Evolutionary conservation across 2,888 invertebrate species (phyloP).

Genomic region (Stramonita haemastoma): DNA sequence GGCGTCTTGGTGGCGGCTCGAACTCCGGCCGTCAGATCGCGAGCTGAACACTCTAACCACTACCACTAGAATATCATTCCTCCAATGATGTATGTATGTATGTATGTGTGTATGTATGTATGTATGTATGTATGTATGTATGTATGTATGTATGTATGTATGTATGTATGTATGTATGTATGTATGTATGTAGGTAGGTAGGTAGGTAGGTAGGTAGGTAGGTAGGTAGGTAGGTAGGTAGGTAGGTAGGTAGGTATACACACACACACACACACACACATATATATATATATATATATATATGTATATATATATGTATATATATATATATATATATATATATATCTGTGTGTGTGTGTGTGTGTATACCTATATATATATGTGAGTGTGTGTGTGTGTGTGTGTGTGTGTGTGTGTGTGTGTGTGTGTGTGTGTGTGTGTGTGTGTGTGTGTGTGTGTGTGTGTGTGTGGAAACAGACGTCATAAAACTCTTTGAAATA

Average conservation of each 20-base stretch:
- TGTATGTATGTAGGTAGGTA: not conserved
- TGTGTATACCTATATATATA: too few species aligned
- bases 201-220: too few species aligned
- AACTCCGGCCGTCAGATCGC: too few species aligned
- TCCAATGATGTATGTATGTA: not conserved
- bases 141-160: not conserved
- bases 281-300: not conserved
- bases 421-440: not conserved
- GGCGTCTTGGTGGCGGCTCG: too few species aligned
- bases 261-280: too few species aligned
- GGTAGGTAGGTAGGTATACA: too few species aligned
- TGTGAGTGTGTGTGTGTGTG: not conserved
- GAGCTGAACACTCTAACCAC: too few species aligned
- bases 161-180: not conserved
- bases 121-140: not conserved
- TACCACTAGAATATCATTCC: too few species aligned
- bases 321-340: too few species aligned
- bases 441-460: not conserved
- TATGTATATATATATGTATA: not conserved
- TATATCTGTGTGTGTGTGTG: too few species aligned
- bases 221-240: too few species aligned
- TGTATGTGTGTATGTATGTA: not conserved
- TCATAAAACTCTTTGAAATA: too few species aligned
- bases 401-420: not conserved
- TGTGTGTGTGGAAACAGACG: not conserved